Base-by-base conservation (phyloP, 2,797 vertebrate species). In the Nannoperca australis region DNA sequence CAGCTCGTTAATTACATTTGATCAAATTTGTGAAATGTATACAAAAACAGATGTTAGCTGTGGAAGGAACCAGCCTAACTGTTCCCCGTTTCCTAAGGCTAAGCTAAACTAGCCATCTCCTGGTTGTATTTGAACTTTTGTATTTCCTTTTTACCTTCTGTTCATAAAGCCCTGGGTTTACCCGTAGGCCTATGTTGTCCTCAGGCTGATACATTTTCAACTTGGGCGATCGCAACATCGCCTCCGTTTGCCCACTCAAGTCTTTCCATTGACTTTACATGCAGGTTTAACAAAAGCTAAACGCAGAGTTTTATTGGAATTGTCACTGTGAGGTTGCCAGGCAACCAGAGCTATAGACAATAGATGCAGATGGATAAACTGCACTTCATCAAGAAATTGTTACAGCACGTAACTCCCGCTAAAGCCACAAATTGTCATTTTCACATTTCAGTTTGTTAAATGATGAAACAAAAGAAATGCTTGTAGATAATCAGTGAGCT, bases 271-370 rank as follows among this genome's bases (percentile, higher is more conserved):
- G 7, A n/a, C 42, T 58, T 34, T 56, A 10, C 22, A 27, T 47
- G 5, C 30, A 64, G 50, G 18, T 13, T 64, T 59, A 17, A 7
- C 15, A 63, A 50, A 18, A 17, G 7, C 18, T 54, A 1, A 54
- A 54, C 2, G 0, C 45, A 2, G 24, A 11, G 14, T 55, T 27
- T 45, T 32, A 38, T 1, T n/a, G 47, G 50, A 63, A 14, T 17
- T 27, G 65, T 54, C 32, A 47, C 3, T 70, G 14, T 55, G 14
- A 59, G 34, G 67, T 50, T 71, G 20, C 61, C 53, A 51, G 45
- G 12, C 22, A 64, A 59, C 53, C 53, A 47, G 24, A 15, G 10
- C 10, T n/a, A 24, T 10, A 54, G 22, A 14, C 66, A 24, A 12
- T 9, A 40, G 58, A 63, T 4, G 32, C 44, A 14, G 32, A 30